Conservation (phyloP, 2,888 invertebrate species). For the Vandiemenella viatica region DNA sequence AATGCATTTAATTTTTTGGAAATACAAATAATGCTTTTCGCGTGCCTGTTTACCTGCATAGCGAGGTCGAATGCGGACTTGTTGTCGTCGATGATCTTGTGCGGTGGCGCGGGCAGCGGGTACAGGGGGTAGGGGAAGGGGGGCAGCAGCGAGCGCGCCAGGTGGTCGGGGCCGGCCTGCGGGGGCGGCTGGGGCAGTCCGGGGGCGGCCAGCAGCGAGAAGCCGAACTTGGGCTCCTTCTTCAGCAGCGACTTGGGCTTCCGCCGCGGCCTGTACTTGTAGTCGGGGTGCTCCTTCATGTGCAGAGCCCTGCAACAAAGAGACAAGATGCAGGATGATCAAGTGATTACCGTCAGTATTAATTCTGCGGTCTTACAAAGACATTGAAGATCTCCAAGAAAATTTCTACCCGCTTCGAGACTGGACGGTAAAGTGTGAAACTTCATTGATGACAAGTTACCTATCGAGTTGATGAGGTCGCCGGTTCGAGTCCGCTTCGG, state of each 20-base stretch:
- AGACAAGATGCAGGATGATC: neutral
- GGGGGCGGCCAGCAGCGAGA: slow-evolving; percentile 36
- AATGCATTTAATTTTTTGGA: no score
- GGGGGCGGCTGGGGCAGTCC: slow-evolving; percentile 31
- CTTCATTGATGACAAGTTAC: no score
- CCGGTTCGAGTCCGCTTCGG: no score
- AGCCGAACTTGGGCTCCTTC: slow-evolving; percentile 60
- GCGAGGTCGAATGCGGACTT: neutral
- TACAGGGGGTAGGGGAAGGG: slow-evolving; percentile 16
- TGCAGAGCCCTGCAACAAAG: slow-evolving; percentile 58
- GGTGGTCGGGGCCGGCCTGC: slow-evolving; percentile 36
- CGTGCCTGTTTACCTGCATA: no score
- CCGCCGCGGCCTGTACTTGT: slow-evolving; percentile 75
- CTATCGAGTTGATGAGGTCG: no score
- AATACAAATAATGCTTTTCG: no score
- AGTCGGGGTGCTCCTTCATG: slow-evolving; percentile 88
- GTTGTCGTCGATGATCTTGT: neutral
- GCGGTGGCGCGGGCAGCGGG: slow-evolving; percentile 21
- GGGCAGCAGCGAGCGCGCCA: slow-evolving; percentile 29
- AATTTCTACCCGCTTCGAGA: no score
- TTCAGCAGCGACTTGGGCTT: slow-evolving; percentile 76
- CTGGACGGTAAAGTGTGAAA: no score
- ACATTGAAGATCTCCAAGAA: no score
- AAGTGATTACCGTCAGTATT: no score
- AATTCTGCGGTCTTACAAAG: no score